phyloP scores from a whole-genome alignment of 1,140 invertebrate species.

The Neocloeon triangulifer region DNA sequence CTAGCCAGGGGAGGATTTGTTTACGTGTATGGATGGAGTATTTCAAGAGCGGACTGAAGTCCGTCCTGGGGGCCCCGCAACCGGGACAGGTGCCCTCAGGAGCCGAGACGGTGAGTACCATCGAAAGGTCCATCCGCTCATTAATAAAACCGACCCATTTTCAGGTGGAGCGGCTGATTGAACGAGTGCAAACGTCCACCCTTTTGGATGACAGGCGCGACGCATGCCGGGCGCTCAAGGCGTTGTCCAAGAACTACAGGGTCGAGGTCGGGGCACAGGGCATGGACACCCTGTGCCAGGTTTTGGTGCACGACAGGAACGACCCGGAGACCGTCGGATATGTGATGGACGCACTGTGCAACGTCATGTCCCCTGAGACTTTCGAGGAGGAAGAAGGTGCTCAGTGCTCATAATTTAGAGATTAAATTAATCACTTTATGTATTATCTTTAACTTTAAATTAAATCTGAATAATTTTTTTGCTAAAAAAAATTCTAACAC shows the following conservation, averaged over 20 bases:
- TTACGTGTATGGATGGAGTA: slow-evolving; percentile 40
- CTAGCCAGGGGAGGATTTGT: neutral
- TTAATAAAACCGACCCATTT: slow-evolving; percentile 12
- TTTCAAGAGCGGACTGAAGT: slow-evolving; percentile 66
- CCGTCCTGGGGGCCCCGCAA: slow-evolving; percentile 61
- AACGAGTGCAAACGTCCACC: slow-evolving; percentile 77
- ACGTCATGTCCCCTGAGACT: slow-evolving; percentile 64
- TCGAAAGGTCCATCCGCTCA: slow-evolving; percentile 8
- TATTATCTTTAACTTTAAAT: slow-evolving; percentile 25
- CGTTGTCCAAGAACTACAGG: slow-evolving; percentile 77
- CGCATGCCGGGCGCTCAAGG: slow-evolving; percentile 86
- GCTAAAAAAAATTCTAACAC: slow-evolving; percentile 15
- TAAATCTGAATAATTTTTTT: too few relatives aligned
- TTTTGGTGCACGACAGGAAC: slow-evolving; percentile 57
- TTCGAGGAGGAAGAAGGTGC: slow-evolving; percentile 66
- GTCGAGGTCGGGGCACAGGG: slow-evolving; percentile 90
- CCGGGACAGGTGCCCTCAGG: slow-evolving; percentile 49
- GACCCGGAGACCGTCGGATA: slow-evolving; percentile 84
- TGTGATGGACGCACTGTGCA: slow-evolving; percentile 75
- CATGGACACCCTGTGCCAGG: slow-evolving; percentile 65
- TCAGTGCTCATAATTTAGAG: slow-evolving; percentile 17
- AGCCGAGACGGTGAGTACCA: slow-evolving; percentile 65
- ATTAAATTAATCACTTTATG: too few relatives aligned
- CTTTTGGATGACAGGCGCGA: slow-evolving; percentile 84
- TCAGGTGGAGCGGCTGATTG: slow-evolving; percentile 79